Base-by-base conservation (phyloP, 1,140 invertebrate genomes). In the Drosophila kurseongensis region DNA sequence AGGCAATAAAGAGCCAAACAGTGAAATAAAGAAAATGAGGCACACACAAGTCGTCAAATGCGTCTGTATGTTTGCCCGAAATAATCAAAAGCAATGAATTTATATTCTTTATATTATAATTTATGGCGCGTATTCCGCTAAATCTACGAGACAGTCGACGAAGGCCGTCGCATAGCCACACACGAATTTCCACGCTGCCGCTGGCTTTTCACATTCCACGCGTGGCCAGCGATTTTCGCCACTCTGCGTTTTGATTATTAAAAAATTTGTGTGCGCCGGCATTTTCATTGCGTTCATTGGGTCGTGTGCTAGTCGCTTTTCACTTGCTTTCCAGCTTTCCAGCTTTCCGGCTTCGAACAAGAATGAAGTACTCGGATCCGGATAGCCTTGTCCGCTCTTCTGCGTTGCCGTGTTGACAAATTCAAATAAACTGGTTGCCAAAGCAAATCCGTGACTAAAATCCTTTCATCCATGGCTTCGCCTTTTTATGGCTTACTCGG, bases 281-380 rank as follows among this genome's bases (percentile, higher is more conserved):
- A 82, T 79, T 88, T 86, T 88, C 82, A 86, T 82, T 79, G 78
- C 82, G 83, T 75, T 86, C 77, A 80, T 76, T 66, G 81, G 77
- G 66, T 77, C 81, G 81, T 84, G 58, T 77, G 69, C 59, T 66
- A 57, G 68, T 38, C 16, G 36, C 29, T 41, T 50, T 55, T n/a
- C 12, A 23, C 36, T 51, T 40, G 23, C 23, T 58, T 79, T 77
- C 38, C 47, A 35, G 23, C 23, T 58, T 79, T 77, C 38, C 47
- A 35, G 32, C 36, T 57, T 59, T 85, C 32, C 44, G 61, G 59
- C 65, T 74, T 68, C 56, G 40, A 61, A 52, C 44, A 48, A 29
- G 41, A 14, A 71, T 61, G 57, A 60, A 76, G 65, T 67, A 61
- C 27, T 75, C 50, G 36, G 45, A 75, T 66, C 47, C 66, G 77